phyloP scores from a whole-genome alignment of 2,888 invertebrate species.

The Leuctra nigra region DNA sequence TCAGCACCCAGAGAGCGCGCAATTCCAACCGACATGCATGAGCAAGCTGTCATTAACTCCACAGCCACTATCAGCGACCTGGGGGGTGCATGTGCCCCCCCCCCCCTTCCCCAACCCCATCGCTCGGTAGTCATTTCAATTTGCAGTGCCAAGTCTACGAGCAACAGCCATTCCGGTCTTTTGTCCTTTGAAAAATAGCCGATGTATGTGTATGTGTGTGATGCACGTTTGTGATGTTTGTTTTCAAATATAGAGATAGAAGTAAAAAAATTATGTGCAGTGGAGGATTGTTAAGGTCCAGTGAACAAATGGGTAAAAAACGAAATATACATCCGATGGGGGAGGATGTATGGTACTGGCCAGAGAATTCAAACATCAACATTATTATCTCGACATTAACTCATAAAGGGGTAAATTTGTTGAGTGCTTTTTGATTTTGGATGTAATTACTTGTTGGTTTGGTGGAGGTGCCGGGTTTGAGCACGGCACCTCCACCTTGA shows the following conservation, averaged over 20 bases:
- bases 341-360: too few species aligned
- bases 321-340: too few species aligned
- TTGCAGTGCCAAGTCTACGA: conserved; percentile 22
- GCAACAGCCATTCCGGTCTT: conserved; percentile 10
- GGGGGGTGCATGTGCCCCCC: background rate
- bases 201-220: conserved; percentile 3
- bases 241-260: conserved; percentile 18
- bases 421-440: too few species aligned
- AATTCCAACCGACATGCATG: too few species aligned
- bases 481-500: too few species aligned
- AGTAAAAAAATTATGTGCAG: conserved; percentile 13
- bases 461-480: too few species aligned
- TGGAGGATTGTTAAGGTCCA: background rate
- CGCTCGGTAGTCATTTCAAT: conserved; percentile 21
- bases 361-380: too few species aligned
- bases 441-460: too few species aligned
- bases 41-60: background rate
- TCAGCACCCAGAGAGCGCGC: too few species aligned
- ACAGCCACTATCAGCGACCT: conserved; percentile 6
- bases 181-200: conserved; percentile 25
- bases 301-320: too few species aligned
- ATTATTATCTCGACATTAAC: too few species aligned
- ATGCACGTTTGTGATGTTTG: conserved; percentile 13
- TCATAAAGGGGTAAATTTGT: too few species aligned
- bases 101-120: conserved; percentile 5